Evolutionary conservation across 2,797 vertebrate genomes (phyloP).

Genomic region (Enteromius radiatus): DNA sequence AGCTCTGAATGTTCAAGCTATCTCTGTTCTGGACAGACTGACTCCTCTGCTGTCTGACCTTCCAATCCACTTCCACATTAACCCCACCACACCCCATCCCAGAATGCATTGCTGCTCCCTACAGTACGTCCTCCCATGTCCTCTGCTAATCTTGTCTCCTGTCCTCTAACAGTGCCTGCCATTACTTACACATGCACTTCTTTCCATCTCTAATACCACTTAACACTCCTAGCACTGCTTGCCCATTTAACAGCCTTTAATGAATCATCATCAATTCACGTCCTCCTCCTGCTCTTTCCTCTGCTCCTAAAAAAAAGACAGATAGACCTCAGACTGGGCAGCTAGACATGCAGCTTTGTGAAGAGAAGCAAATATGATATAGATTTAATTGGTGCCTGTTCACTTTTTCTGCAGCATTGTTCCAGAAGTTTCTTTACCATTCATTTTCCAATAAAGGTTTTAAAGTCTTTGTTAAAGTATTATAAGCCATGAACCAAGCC

Average conservation of each 20-base stretch:
- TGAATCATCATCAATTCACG: constrained; percentile 1
- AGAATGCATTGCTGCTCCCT: constrained; percentile 21
- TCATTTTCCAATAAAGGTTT: not conserved
- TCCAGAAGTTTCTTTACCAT: not conserved
- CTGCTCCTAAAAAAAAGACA: constrained; percentile 7
- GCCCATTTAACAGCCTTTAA: constrained; percentile 17
- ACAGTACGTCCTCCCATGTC: not conserved
- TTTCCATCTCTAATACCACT: not conserved
- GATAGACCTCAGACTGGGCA: not conserved
- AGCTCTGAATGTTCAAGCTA: constrained; percentile 5
- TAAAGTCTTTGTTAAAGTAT: not conserved
- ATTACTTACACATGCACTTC: not conserved
- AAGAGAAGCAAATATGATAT: not conserved
- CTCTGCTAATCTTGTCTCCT: not conserved
- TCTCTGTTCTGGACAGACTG: constrained; percentile 21
- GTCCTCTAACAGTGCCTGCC: not conserved
- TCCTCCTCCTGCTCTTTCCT: not conserved
- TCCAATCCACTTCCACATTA: constrained; percentile 10
- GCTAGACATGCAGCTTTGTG: constrained; percentile 12
- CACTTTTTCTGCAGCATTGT: not conserved
- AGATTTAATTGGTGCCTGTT: not conserved
- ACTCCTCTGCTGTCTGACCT: constrained; percentile 24
- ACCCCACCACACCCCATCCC: constrained; percentile 27
- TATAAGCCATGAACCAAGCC: not conserved
- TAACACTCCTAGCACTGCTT: constrained; percentile 2